These are phyloP conservation scores for Hafferia zeledoni DNA, from an alignment of 2,797 vertebrate genomes.

Conservation along the genomic window DNA sequence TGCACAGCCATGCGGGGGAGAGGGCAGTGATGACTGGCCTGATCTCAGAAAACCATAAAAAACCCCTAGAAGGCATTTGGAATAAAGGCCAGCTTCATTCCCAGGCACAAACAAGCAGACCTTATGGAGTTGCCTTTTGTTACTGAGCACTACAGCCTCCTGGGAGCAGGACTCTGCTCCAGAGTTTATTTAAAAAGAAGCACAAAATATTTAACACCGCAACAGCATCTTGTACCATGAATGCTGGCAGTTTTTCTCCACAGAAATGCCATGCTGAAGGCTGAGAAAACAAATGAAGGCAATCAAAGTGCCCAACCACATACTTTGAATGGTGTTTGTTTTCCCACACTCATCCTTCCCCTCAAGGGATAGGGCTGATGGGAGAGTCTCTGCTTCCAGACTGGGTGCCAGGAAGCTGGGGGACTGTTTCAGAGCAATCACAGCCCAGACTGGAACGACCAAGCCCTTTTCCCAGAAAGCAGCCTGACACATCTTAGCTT, in stretches of 20 bases:
- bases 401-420: neutral
- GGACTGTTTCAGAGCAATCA: neutral
- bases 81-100: constrained; percentile 22
- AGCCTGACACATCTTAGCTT: neutral
- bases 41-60: neutral
- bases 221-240: neutral
- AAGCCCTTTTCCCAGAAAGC: constrained; percentile 42
- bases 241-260: neutral
- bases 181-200: neutral
- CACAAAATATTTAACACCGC: neutral
- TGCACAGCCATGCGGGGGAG: neutral
- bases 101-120: neutral
- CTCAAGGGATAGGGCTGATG: neutral
- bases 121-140: neutral
- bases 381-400: neutral
- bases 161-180: neutral
- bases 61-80: neutral
- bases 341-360: constrained; percentile 1
- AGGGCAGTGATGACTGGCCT: neutral
- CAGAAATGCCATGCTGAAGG: neutral
- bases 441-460: neutral
- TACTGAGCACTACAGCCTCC: neutral
- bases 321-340: neutral
- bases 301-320: neutral
- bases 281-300: neutral